phyloP scores from a whole-genome alignment of 1,140 invertebrate species.

The Pseudomyrmex concolor region DNA sequence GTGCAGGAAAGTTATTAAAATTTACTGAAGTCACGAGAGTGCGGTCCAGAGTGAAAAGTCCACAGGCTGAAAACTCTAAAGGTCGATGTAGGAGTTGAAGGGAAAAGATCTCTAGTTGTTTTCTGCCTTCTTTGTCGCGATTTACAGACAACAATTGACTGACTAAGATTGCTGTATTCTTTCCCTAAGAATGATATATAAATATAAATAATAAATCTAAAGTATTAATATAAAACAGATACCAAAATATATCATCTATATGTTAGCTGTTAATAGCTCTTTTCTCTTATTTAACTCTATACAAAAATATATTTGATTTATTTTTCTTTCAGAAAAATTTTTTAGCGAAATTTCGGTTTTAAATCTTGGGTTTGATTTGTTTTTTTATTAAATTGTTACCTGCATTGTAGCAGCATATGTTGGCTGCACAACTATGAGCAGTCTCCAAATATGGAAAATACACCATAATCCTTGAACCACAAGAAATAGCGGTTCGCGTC shows the following conservation, averaged over 20 bases:
- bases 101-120: conserved; percentile 88
- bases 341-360: background rate
- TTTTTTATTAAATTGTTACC: conserved; percentile 76
- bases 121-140: conserved; percentile 74
- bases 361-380: background rate
- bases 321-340: background rate
- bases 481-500: conserved; percentile 80
- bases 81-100: conserved; percentile 87
- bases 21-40: conserved; percentile 88
- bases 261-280: too few relatives aligned
- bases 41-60: conserved; percentile 88
- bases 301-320: too few relatives aligned
- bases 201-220: background rate
- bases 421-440: conserved; percentile 89
- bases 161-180: conserved; percentile 78
- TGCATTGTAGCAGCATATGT: conserved; percentile 86
- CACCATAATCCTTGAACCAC: conserved; percentile 88
- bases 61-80: conserved; percentile 87
- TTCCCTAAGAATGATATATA: conserved; percentile 67
- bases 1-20: background rate
- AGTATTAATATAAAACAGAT: background rate
- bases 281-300: too few relatives aligned
- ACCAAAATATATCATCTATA: background rate
- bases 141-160: conserved; percentile 78
- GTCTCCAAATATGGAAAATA: conserved; percentile 86